Evolutionary conservation across 2,797 vertebrate species (phyloP).

Genomic region (Acomys russatus): DNA sequence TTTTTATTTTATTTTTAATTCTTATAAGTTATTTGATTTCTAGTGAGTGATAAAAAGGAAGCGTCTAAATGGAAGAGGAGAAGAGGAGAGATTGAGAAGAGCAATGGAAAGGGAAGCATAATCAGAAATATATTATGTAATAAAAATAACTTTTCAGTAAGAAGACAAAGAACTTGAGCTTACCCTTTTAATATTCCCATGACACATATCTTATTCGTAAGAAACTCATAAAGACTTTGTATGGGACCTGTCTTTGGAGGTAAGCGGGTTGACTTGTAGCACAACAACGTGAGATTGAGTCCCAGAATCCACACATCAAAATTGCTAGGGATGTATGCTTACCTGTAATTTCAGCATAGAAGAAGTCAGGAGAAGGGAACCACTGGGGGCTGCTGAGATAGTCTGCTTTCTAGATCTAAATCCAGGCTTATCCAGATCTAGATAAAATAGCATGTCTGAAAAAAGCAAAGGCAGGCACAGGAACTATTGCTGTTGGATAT

Average conservation of each 20-base stretch:
- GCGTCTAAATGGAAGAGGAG: no score
- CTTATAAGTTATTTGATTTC: background rate
- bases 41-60: background rate
- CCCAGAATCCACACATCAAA: background rate
- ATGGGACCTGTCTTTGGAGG: background rate
- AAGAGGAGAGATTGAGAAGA: no score
- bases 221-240: background rate
- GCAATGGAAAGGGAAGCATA: no score
- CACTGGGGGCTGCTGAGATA: no score
- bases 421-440: background rate
- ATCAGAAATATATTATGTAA: background rate
- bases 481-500: background rate
- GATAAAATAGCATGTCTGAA: background rate
- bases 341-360: background rate
- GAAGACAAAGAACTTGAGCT: background rate
- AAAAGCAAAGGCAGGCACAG: background rate
- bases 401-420: background rate
- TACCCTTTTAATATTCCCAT: background rate
- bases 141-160: background rate
- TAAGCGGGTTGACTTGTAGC: background rate
- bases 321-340: background rate
- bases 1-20: background rate
- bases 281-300: background rate
- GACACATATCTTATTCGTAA: background rate
- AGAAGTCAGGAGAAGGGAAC: no score